Percentiles rank a stretch among this genome's conserved stretches.
These are phyloP conservation scores for Cerastoderma edule DNA, from an alignment of 2,888 invertebrate genomes.

Conservation along the genomic window DNA sequence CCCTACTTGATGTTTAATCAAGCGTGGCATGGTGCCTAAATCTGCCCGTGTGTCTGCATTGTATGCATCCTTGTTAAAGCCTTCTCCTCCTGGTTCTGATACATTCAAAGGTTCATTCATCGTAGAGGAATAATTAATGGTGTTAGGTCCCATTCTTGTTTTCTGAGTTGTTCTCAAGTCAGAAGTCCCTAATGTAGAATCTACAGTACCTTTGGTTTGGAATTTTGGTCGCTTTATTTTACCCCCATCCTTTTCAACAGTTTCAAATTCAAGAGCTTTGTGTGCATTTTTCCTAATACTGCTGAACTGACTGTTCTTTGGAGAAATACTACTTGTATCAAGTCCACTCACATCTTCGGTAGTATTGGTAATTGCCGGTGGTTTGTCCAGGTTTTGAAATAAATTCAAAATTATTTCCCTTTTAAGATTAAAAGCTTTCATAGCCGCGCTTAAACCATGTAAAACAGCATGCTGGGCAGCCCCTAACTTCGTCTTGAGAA, in stretches of 20 bases:
- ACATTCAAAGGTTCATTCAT: neutral
- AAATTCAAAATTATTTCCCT: constrained; percentile 21
- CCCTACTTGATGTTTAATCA: constrained; percentile 39
- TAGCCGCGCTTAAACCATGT: constrained; percentile 29
- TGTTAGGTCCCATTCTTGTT: constrained; percentile 54
- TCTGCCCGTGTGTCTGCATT: constrained; percentile 43
- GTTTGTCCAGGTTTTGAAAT: neutral
- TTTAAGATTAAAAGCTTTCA: constrained; percentile 7
- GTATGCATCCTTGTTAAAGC: constrained; percentile 30
- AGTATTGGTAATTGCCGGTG: neutral
- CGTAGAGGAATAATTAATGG: constrained; percentile 32
- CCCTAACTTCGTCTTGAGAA: constrained; percentile 17
- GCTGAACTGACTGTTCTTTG: neutral
- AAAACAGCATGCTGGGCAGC: constrained; percentile 23
- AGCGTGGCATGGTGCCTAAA: constrained; percentile 55
- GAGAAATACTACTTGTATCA: neutral
- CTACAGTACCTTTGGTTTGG: neutral
- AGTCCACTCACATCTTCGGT: neutral
- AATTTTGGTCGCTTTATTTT: constrained; percentile 40
- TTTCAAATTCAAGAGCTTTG: constrained; percentile 31
- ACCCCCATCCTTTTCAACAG: constrained; percentile 30
- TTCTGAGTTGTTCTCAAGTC: constrained; percentile 19
- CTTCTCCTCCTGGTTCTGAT: neutral
- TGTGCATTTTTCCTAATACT: neutral
- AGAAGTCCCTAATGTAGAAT: neutral